A percentile compares a stretch with the other conserved stretches of the same genome.
phyloP scores from a whole-genome alignment of 2,888 invertebrate genomes.

The Cataglyphis albicans region DNA sequence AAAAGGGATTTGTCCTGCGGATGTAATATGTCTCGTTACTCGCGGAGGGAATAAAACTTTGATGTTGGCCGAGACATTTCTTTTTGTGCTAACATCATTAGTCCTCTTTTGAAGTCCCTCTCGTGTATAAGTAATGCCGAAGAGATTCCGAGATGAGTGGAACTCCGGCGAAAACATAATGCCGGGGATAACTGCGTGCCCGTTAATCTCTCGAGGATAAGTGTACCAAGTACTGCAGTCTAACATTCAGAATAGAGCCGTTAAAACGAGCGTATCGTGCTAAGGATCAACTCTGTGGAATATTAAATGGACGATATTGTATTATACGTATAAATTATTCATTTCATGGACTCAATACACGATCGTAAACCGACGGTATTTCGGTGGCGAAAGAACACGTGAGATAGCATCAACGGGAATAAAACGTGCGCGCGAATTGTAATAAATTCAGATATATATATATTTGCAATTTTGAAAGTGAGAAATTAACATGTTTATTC shows the following conservation, averaged over 20 bases:
- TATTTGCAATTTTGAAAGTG: neutral
- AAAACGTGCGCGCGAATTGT: neutral
- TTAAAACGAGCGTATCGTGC: conserved; percentile 35
- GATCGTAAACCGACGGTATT: conserved; percentile 30
- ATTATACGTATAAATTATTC: conserved; percentile 50
- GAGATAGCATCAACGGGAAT: neutral
- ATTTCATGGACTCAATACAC: conserved; percentile 23
- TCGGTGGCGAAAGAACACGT: conserved; percentile 3
- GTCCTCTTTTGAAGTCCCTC: conserved; percentile 26
- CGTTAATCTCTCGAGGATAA: conserved; percentile 40
- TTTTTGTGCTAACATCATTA: conserved; percentile 48
- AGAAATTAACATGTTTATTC: neutral
- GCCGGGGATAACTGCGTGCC: conserved; percentile 17
- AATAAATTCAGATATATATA: conserved; percentile 9
- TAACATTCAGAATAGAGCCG: conserved; percentile 10
- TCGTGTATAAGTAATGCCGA: conserved; percentile 50
- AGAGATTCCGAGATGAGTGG: conserved; percentile 28
- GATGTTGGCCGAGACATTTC: conserved; percentile 6
- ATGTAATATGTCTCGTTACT: neutral
- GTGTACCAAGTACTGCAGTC: conserved; percentile 22
- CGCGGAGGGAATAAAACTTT: neutral
- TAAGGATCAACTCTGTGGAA: conserved; percentile 34
- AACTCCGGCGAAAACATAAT: conserved; percentile 41
- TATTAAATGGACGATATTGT: conserved; percentile 36
- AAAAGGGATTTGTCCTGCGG: conserved; percentile 7